Percentiles rank a stretch among this genome's conserved stretches.
Conservation (phyloP, 2,888 invertebrate genomes). For the Sphaeridia pumilis region DNA sequence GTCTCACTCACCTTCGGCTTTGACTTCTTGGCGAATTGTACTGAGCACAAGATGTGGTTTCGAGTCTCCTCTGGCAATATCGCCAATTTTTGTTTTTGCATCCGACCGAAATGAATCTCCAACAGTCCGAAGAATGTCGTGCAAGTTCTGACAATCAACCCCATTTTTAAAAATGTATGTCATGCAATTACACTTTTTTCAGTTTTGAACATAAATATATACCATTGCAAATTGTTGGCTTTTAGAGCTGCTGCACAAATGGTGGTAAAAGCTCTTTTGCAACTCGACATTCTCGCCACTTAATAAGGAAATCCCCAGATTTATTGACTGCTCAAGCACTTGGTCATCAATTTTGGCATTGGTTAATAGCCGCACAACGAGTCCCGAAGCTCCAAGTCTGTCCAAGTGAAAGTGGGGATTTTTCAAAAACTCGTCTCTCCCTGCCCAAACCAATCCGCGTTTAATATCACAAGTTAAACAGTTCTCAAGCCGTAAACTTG, state of each 20-base stretch:
- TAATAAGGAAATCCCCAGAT: constrained; percentile 34
- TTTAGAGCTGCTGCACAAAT: constrained; percentile 31
- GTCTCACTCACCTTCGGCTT: constrained; percentile 19
- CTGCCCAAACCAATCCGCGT: too few relatives aligned
- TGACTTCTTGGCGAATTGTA: constrained; percentile 28
- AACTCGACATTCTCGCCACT: constrained; percentile 35
- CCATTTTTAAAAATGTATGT: too few relatives aligned
- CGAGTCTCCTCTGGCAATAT: constrained; percentile 36
- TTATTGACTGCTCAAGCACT: constrained; percentile 35
- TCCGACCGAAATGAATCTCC: constrained; percentile 34
- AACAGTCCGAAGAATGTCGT: constrained; percentile 35
- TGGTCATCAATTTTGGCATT: constrained; percentile 33
- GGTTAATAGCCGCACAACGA: constrained; percentile 35
- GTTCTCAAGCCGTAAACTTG: too few relatives aligned
- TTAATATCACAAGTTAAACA: too few relatives aligned
- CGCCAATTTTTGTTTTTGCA: constrained; percentile 36
- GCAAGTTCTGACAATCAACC: constrained; percentile 29
- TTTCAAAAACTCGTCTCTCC: constrained; percentile 28
- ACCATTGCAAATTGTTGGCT: constrained; percentile 36
- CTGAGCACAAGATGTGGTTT: constrained; percentile 34
- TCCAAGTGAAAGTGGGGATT: constrained; percentile 35
- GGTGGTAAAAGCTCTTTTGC: constrained; percentile 34
- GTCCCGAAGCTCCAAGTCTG: constrained; percentile 33
- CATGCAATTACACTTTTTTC: too few relatives aligned
- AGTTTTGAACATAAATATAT: constrained; percentile 20